These are phyloP conservation scores for Ametastegia equiseti DNA, from an alignment of 2,888 invertebrate genomes.

Conservation along the genomic window DNA sequence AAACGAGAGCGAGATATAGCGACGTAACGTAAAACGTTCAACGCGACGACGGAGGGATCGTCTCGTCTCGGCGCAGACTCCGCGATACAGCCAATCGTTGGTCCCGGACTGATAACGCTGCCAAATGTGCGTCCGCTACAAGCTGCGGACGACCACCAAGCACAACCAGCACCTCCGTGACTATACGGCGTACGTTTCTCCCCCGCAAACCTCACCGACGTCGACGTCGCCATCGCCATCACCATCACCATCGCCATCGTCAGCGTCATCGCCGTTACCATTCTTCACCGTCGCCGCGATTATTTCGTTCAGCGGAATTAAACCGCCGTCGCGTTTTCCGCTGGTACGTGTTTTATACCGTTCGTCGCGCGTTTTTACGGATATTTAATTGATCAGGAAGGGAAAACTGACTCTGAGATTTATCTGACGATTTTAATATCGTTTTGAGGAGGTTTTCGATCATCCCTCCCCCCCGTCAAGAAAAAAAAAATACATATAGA, in stretches of 20 bases:
- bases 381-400: too few relatives aligned
- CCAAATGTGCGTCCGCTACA: conserved; percentile 70
- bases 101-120: conserved; percentile 74
- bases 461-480: neutral
- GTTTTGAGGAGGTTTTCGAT: neutral
- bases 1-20: neutral
- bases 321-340: conserved; percentile 27
- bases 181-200: conserved; percentile 23
- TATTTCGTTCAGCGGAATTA: neutral
- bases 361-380: neutral
- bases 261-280: neutral
- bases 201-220: conserved; percentile 29
- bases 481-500: neutral
- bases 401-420: too few relatives aligned
- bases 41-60: conserved; percentile 52
- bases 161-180: conserved; percentile 14
- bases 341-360: conserved; percentile 30
- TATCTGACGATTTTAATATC: neutral
- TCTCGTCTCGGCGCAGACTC: conserved; percentile 72
- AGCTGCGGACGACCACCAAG: conserved; percentile 13
- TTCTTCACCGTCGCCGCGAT: neutral
- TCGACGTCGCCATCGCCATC: neutral
- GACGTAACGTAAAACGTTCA: conserved; percentile 5
- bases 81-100: conserved; percentile 75
- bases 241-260: conserved; percentile 9